Percentiles rank a stretch among this genome's conserved stretches.
Conservation (phyloP, 2,888 invertebrate genomes). For the Thyatira batis region DNA sequence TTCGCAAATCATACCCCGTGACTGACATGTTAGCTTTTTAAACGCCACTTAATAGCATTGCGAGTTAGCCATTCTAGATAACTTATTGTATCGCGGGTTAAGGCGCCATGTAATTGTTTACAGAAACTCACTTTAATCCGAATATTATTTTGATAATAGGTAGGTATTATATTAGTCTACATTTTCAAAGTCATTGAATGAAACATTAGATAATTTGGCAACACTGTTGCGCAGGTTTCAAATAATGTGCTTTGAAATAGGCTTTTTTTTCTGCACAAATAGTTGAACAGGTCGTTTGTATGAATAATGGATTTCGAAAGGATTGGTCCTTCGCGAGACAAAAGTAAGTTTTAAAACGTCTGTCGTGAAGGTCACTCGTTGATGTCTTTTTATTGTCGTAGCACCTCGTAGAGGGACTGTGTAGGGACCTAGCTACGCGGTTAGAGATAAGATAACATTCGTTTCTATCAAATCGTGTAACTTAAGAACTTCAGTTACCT, state of each 20-base stretch:
- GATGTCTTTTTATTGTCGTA: slow-evolving; percentile 18
- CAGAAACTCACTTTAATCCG: no score
- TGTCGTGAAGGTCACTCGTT: slow-evolving; percentile 15
- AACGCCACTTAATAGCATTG: neutral
- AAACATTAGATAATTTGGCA: neutral
- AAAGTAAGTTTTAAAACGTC: slow-evolving; percentile 15
- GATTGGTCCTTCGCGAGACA: slow-evolving; percentile 17
- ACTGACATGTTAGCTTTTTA: neutral
- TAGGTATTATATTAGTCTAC: neutral
- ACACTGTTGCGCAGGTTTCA: neutral
- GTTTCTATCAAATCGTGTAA: no score
- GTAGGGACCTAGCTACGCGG: neutral
- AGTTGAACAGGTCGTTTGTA: slow-evolving; percentile 8
- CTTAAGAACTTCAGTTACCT: no score
- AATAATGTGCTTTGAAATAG: neutral
- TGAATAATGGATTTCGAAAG: slow-evolving; percentile 29
- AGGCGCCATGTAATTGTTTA: no score
- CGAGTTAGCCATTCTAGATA: neutral
- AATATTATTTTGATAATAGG: no score
- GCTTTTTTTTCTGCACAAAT: neutral
- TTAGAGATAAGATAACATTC: neutral
- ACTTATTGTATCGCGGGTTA: neutral
- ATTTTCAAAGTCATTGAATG: neutral
- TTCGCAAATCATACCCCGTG: slow-evolving; percentile 3
- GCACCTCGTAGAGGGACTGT: slow-evolving; percentile 15